Conservation (phyloP, 2,888 invertebrate genomes). For the Agelastica alni region DNA sequence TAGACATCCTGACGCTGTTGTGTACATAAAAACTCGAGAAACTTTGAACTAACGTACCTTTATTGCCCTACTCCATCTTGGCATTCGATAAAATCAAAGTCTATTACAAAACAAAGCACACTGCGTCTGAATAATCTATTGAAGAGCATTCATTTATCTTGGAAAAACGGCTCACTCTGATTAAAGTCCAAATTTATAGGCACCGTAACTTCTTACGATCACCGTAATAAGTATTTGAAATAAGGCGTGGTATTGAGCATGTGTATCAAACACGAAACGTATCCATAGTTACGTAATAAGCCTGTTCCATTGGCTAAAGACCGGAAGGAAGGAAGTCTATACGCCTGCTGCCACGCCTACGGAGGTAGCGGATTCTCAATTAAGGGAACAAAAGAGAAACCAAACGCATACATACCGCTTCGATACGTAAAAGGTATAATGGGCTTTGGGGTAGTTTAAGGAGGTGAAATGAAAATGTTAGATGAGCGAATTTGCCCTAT, state of each 20-base stretch:
- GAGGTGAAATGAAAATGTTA: constrained; percentile 27
- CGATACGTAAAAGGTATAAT: constrained; percentile 26
- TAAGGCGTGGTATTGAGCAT: constrained; percentile 17
- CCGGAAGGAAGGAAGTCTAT: constrained; percentile 52
- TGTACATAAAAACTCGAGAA: neutral
- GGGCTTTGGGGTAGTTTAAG: constrained; percentile 25
- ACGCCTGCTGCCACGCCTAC: constrained; percentile 42
- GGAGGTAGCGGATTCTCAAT: constrained; percentile 30
- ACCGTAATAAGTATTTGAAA: constrained; percentile 34
- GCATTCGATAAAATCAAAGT: neutral
- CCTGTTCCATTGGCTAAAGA: constrained; percentile 47
- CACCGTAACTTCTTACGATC: constrained; percentile 37
- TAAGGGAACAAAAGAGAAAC: constrained; percentile 27
- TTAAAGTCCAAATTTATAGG: constrained; percentile 35
- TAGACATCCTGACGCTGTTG: neutral
- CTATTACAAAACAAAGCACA: neutral
- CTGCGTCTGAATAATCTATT: constrained; percentile 7
- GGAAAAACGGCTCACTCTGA: constrained; percentile 21
- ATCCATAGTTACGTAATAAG: constrained; percentile 49
- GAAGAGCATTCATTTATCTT: constrained; percentile 14
- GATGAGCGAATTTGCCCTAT: constrained; percentile 30
- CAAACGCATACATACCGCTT: constrained; percentile 1
- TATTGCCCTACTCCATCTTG: neutral
- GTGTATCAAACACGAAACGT: constrained; percentile 45
- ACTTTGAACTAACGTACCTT: neutral